These are phyloP conservation scores for Zaprionus gabonicus DNA, from an alignment of 1,140 invertebrate species.

Conservation along the genomic window DNA sequence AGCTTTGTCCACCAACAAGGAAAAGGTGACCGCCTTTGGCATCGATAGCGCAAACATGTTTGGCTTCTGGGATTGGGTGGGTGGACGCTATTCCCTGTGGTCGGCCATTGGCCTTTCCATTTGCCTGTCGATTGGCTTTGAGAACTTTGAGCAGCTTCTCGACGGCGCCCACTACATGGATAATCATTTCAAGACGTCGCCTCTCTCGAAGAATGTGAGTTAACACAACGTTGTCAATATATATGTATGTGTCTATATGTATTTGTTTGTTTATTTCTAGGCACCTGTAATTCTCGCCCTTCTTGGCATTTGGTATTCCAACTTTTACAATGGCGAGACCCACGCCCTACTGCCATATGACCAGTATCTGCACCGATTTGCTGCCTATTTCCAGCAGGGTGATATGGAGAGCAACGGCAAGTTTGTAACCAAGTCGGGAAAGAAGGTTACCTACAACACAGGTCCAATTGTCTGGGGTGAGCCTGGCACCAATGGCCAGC, in stretches of 20 bases:
- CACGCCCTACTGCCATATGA: slow-evolving; percentile 99
- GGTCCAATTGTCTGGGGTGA: slow-evolving; percentile 98
- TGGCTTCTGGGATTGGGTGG: slow-evolving; percentile 99
- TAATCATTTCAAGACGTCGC: slow-evolving; percentile 95
- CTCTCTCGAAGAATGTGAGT: slow-evolving; percentile 97
- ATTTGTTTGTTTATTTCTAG: slow-evolving; percentile 85
- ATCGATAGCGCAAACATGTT: slow-evolving; percentile 99
- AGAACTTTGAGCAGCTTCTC: slow-evolving; percentile 97
- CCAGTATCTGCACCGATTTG: slow-evolving; percentile 99
- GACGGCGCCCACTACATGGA: slow-evolving; percentile 97
- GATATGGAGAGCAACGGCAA: slow-evolving; percentile 99
- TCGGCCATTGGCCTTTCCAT: slow-evolving; percentile 99
- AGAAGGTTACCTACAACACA: slow-evolving; percentile 91
- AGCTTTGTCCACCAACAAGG: slow-evolving; percentile 97
- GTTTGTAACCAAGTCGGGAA: slow-evolving; percentile 90
- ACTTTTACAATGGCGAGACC: slow-evolving; percentile 97
- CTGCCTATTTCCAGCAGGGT: slow-evolving; percentile 99
- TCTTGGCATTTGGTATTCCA: slow-evolving; percentile 98
- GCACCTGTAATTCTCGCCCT: slow-evolving; percentile 97
- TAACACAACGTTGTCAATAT: neutral
- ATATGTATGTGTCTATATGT: neutral
- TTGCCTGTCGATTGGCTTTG: slow-evolving; percentile 96
- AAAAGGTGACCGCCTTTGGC: slow-evolving; percentile 98
- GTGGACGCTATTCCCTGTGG: slow-evolving; percentile 98
- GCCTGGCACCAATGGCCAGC: slow-evolving; percentile 99